phyloP scores from a whole-genome alignment of 2,113 vertebrate genomes.

The Panthera tigris region DNA sequence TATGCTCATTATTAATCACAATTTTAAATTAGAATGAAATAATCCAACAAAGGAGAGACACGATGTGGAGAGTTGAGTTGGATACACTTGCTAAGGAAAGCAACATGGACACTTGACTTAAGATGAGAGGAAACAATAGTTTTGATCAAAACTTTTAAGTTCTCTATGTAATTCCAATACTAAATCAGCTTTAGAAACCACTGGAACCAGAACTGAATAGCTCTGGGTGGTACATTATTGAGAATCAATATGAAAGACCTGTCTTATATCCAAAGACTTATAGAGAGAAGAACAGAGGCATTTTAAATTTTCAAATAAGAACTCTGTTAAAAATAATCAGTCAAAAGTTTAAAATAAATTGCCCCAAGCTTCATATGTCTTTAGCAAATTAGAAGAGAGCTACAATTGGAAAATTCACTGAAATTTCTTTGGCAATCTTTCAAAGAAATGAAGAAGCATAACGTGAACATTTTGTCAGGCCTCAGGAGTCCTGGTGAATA shows the following conservation, averaged over 20 bases:
- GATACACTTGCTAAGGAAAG: neutral
- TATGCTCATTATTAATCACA: neutral
- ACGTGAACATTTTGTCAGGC: slow-evolving; percentile 55
- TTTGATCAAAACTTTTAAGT: neutral
- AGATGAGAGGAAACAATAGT: neutral
- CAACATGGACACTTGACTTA: neutral
- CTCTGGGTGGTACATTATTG: neutral
- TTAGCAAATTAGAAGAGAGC: slow-evolving; percentile 64
- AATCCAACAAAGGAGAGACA: neutral
- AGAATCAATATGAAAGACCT: neutral
- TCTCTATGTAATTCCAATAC: neutral
- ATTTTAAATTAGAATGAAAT: neutral
- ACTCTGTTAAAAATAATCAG: neutral
- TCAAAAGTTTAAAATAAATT: slow-evolving; percentile 63
- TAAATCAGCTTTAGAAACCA: slow-evolving; percentile 43
- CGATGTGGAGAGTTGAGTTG: neutral
- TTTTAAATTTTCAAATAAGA: slow-evolving; percentile 54
- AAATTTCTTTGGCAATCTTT: slow-evolving; percentile 75
- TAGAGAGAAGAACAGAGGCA: neutral
- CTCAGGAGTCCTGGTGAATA: slow-evolving; percentile 66
- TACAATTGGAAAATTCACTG: slow-evolving; percentile 59
- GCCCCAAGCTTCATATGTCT: neutral
- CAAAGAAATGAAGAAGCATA: slow-evolving; percentile 59
- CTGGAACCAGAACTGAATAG: neutral
- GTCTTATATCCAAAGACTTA: neutral